A percentile compares a stretch with the other conserved stretches of the same genome.
These are phyloP conservation scores for Pseudorasbora parva DNA, from an alignment of 2,113 vertebrate species.

Conservation along the genomic window DNA sequence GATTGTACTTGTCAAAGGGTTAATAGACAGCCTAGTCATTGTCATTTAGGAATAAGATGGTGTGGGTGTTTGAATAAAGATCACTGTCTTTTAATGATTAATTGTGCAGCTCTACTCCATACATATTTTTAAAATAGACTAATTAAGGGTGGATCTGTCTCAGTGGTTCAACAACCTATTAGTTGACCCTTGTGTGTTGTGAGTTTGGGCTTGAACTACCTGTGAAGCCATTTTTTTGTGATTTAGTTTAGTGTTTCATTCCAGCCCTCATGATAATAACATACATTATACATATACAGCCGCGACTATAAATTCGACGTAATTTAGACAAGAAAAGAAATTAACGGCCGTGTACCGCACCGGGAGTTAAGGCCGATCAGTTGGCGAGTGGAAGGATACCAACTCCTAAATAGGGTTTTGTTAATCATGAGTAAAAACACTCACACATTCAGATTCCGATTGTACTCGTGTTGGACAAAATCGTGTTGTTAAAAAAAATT, in stretches of 20 bases:
- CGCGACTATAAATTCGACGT: conserved; percentile 47
- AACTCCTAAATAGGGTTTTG: conserved; percentile 58
- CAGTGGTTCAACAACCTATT: not conserved
- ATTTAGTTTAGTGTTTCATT: not conserved
- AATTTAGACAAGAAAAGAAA: conserved; percentile 49
- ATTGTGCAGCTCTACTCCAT: not conserved
- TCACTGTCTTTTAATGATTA: too few species aligned
- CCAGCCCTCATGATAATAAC: not conserved
- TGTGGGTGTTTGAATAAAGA: too few species aligned
- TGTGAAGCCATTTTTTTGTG: not conserved
- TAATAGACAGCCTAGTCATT: too few species aligned
- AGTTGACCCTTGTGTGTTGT: not conserved
- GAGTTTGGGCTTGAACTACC: not conserved
- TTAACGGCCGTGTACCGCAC: conserved; percentile 73
- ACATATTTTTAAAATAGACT: not conserved
- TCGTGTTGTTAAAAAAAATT: not conserved
- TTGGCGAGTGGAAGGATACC: conserved; percentile 87
- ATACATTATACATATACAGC: too few species aligned
- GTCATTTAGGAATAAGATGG: too few species aligned
- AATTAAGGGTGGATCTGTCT: not conserved
- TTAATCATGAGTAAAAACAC: not conserved
- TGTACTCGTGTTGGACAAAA: not conserved
- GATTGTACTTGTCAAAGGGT: too few species aligned
- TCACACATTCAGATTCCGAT: fast-evolving
- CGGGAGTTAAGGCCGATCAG: conserved; percentile 93